Conservation (phyloP, 2,113 vertebrate species). For the Odocoileus virginianus region DNA sequence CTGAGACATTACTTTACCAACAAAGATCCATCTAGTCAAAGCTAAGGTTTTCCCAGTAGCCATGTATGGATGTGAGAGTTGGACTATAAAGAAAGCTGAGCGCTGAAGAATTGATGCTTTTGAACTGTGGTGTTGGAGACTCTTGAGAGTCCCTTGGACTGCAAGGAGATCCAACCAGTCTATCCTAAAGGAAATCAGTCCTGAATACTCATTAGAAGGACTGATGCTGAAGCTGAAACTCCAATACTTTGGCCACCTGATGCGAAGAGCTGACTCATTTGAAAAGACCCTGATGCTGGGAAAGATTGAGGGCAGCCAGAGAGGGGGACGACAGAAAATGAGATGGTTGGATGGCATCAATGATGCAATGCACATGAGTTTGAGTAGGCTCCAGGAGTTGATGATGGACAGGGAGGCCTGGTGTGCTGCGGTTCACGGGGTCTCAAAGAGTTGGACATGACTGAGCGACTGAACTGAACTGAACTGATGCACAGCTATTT, state of each 20-base stretch:
- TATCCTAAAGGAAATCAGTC: neutral
- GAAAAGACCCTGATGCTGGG: neutral
- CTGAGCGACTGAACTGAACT: neutral
- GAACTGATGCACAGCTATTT: neutral
- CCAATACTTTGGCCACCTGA: neutral
- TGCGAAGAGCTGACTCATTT: neutral
- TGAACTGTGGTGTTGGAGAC: neutral
- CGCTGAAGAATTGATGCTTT: neutral
- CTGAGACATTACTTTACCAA: neutral
- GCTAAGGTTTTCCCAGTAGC: neutral
- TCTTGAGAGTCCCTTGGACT: neutral
- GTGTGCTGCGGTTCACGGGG: accelerated
- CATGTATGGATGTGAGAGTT: neutral
- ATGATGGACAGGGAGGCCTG: neutral
- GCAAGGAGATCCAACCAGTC: neutral
- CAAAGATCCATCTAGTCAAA: neutral
- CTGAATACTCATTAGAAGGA: neutral
- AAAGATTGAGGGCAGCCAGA: neutral
- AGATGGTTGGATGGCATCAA: neutral
- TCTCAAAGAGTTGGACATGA: neutral
- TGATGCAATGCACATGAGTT: neutral
- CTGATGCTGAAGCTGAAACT: neutral
- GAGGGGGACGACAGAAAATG: neutral
- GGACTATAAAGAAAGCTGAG: neutral
- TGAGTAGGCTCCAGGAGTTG: neutral